Base-by-base conservation (phyloP, 2,113 vertebrate genomes). In the Scolopax mira region DNA sequence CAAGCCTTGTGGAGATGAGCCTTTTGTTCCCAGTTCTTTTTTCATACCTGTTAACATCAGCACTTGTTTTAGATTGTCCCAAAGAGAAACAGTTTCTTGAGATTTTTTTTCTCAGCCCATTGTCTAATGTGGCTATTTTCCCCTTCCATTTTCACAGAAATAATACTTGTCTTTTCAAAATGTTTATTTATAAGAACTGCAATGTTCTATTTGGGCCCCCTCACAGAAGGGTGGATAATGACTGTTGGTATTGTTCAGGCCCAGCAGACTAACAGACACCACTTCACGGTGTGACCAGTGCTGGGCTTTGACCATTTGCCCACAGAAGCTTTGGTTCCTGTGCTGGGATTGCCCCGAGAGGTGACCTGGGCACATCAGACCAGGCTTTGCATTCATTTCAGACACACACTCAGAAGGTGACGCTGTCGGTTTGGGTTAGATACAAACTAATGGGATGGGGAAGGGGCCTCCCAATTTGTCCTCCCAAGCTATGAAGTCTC, bases 271-370 rank as follows among this genome's bases (percentile, higher is more conserved):
- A 8, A 18, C 46, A 7, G 2, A 4, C 6, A 4, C 18, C 49
- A 6, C 58, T 65, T 35, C 1, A 3, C 4, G 0, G 3, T 2
- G 25, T 25, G n/a, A 1, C 4, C 8, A 23, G 33, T 13, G 42
- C 41, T 15, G 58, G 72, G 37, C 80, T 62, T 14, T 23, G 65
- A 4, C 61, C 46, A 27, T 37, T 30, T 31, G 48, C 25, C 58
- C 18, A 4, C 12, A 18, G 7, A 10, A 52, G 48, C 48, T 30
- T 51, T 23, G 54, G 30, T 35, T 19, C 66, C 77, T 37, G 30
- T 15, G 1, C 3, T 24, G 73, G 72, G 75, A 31, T 13, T 11
- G 41, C 24, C 25, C 57, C 19, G 16, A 10, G 57, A 39, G 21
- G 51, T 35, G 52, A 37, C 30, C 31, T 25, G 3, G 31, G 49